Conservation (phyloP, 2,797 vertebrate genomes). For the Lepus townsendii region DNA sequence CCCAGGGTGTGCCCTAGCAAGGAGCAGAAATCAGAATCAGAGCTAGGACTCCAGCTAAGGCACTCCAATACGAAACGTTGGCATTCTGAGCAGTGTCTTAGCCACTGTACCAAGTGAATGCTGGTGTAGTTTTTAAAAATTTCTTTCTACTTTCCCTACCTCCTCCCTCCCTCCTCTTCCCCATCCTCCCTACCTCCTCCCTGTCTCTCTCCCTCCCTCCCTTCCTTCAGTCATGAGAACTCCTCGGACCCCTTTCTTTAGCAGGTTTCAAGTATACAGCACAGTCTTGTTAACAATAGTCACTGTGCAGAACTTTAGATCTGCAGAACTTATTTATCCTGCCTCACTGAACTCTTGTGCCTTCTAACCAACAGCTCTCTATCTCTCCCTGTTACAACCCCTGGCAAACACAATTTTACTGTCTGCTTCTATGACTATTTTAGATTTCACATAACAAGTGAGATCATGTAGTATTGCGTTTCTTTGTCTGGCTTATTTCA, state of each 20-base stretch:
- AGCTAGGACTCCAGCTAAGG: too few relatives aligned
- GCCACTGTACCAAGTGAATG: too few relatives aligned
- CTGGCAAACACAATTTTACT: not conserved
- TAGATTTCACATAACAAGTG: not conserved
- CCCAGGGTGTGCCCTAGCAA: too few relatives aligned
- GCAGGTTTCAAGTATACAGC: not conserved
- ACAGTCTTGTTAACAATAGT: not conserved
- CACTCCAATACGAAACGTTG: too few relatives aligned
- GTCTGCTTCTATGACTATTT: not conserved
- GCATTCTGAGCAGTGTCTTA: too few relatives aligned
- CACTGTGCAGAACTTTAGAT: not conserved
- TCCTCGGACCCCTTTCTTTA: not conserved
- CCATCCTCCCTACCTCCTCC: not conserved
- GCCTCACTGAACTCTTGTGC: not conserved
- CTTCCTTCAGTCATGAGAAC: too few relatives aligned
- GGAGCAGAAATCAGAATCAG: too few relatives aligned
- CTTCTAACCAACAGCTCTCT: not conserved
- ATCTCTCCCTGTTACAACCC: not conserved
- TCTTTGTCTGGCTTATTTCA: not conserved
- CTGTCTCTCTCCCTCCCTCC: too few relatives aligned
- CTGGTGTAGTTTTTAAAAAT: not conserved
- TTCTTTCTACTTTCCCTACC: not conserved
- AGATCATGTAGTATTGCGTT: not conserved
- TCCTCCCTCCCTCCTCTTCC: not conserved
- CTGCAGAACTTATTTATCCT: not conserved